Evolutionary conservation across 2,113 vertebrate genomes (phyloP).

Genomic region (Chelonoidis abingdonii): DNA sequence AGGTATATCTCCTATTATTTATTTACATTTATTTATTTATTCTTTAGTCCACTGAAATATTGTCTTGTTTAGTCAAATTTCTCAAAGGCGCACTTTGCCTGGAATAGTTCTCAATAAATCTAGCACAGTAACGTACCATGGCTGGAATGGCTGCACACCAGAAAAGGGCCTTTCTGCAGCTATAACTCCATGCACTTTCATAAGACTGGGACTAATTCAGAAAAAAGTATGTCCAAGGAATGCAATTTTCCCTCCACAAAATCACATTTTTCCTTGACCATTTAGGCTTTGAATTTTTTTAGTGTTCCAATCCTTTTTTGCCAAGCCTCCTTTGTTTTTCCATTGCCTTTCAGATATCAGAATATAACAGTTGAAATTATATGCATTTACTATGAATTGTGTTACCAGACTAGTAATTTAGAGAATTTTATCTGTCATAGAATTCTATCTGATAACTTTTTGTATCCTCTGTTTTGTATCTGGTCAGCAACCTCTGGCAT

Average conservation of each 20-base stretch:
- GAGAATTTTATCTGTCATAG: not conserved
- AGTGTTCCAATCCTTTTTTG: not conserved
- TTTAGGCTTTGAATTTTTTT: not conserved
- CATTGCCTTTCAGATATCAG: not conserved
- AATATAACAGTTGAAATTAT: not conserved
- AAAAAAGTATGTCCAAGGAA: not conserved
- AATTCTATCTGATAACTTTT: not conserved
- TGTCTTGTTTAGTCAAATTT: conserved; percentile 10
- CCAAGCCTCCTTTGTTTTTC: not conserved
- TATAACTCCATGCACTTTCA: not conserved
- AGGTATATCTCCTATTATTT: no score
- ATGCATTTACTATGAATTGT: not conserved
- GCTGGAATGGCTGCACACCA: not conserved
- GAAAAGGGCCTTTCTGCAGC: not conserved
- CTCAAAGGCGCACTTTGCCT: not conserved
- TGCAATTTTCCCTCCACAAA: not conserved
- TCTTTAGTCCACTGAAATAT: conserved; percentile 35
- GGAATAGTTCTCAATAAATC: conserved; percentile 25
- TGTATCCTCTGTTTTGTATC: not conserved
- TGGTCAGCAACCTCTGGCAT: no score
- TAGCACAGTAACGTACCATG: not conserved
- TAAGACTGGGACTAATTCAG: not conserved
- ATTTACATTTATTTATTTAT: no score
- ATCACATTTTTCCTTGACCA: not conserved
- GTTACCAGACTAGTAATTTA: not conserved